Conservation (phyloP, 2,113 vertebrate genomes). For the Dasyornis broadbenti region DNA sequence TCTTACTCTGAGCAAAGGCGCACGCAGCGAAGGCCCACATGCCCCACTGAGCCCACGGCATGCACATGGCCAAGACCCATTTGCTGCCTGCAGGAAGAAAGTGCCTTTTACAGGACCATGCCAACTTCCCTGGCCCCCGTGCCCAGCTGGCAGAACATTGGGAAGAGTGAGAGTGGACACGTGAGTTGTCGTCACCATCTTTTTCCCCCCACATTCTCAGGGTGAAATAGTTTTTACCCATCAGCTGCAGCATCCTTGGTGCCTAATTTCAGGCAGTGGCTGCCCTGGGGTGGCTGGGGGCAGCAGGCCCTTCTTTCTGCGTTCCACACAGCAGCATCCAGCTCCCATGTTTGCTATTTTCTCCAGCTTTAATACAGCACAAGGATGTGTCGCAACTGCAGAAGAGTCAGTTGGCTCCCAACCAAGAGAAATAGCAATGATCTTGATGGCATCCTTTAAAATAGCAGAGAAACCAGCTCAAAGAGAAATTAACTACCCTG, state of each 20-base stretch:
- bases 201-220: not conserved
- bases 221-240: not conserved
- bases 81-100: not conserved
- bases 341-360: not conserved
- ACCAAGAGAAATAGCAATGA: constrained; percentile 43
- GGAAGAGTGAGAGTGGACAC: accelerated
- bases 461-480: constrained; percentile 49
- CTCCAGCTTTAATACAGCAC: not conserved
- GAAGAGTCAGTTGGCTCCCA: constrained; percentile 20
- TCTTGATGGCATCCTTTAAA: constrained; percentile 51
- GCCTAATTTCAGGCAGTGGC: not conserved
- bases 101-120: accelerated
- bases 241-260: not conserved
- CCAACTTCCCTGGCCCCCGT: accelerated
- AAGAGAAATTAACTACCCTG: constrained; percentile 46
- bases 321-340: not conserved
- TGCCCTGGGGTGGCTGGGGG: not conserved
- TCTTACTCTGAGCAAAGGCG: not conserved
- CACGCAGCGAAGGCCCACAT: accelerated
- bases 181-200: not conserved
- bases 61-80: accelerated
- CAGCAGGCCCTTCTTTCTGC: not conserved
- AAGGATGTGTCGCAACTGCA: not conserved
- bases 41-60: not conserved
- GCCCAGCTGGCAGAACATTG: not conserved